Base-by-base conservation (phyloP, 2,797 vertebrate species). In the Tadarida brasiliensis region DNA sequence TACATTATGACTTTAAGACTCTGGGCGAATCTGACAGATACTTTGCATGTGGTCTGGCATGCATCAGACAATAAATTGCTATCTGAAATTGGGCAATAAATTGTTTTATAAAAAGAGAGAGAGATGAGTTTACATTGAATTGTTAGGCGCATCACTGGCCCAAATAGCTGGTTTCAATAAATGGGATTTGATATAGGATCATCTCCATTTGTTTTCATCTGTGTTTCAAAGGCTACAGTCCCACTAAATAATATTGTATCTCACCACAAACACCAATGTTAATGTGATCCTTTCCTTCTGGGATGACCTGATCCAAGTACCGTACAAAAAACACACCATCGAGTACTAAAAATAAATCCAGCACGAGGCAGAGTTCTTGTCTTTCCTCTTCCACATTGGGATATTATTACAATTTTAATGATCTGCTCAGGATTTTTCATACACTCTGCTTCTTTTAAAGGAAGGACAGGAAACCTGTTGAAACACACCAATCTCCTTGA, bases 361-460 rank as follows among this genome's bases (percentile, higher is more conserved):
- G 74, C 94, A 96, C 80, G 94, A 98, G 96, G 84, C 70, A 97
- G 89, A 95, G 80, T 81, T 93, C 94, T 90, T 97, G 77, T 71
- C 83, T 97, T 98, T 98, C 96, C 98, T 98, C 97, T 97, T 97
- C 95, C 90, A 92, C 97, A 93, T 83, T 96, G 97, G 95, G 96
- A 82, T 97, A 97, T 97, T 98, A 97, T 90, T 98, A 94, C 95
- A 97, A 98, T 98, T 98, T 98, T 98, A 98, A 98, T 97, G 97
- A 98, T 95, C 94, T 98, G 93, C 71, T 96, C 94, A 73, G 83
- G 95, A 98, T 96, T 98, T 97, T 96, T 88, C 54, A 93, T 96
- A 95, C 78, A 96, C 97, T 96, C 76, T 87, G 91, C 94, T 97
- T 95, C 98, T 97, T 97, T 97, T 96, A 85, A 97, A 97, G 94